phyloP scores from a whole-genome alignment of 2,888 invertebrate genomes.

The Lymantria dispar region DNA sequence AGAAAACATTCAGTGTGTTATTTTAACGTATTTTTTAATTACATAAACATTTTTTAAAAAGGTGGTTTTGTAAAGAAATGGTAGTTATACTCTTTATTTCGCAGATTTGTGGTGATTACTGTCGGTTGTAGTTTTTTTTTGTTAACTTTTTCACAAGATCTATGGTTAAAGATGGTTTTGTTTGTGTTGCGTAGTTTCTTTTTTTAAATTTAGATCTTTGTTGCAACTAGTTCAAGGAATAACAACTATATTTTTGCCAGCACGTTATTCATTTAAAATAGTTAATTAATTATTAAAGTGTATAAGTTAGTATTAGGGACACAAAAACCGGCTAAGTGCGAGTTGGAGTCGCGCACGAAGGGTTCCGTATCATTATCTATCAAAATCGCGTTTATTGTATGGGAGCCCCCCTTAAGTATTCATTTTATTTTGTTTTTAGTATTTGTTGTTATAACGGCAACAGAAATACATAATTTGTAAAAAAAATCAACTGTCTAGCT shows the following conservation, averaged over 20 bases:
- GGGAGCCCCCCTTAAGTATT: no score
- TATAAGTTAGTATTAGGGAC: no score
- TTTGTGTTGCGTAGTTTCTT: not conserved
- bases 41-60: conserved; percentile 13
- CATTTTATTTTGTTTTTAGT: no score
- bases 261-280: no score
- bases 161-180: conserved; percentile 4
- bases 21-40: conserved; percentile 20
- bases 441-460: no score
- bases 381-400: no score
- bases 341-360: no score
- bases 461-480: no score
- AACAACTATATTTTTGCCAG: not conserved
- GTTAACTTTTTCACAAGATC: conserved; percentile 12
- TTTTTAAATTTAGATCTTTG: not conserved
- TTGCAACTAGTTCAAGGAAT: not conserved
- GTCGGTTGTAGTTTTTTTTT: conserved; percentile 8
- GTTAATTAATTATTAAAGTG: no score
- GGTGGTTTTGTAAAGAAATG: conserved; percentile 9
- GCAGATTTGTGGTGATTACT: conserved; percentile 18
- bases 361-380: no score
- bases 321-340: no score
- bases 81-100: conserved; percentile 24
- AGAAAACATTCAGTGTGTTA: conserved; percentile 19
- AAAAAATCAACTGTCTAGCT: no score